phyloP scores from a whole-genome alignment of 2,888 invertebrate genomes.

The Aspidiotus rigidus region DNA sequence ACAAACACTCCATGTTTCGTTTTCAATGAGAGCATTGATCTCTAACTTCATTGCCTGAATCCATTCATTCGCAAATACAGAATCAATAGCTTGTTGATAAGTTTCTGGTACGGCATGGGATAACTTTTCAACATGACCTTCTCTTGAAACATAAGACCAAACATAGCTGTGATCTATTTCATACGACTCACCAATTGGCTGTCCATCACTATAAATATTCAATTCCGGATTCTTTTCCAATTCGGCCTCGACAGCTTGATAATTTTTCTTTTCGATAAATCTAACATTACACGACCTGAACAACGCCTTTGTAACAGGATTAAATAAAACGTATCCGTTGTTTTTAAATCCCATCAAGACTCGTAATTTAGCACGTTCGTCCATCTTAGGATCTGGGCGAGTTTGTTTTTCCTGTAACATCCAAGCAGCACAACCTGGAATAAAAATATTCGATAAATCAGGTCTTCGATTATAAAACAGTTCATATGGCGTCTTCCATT shows the following conservation, averaged over 20 bases:
- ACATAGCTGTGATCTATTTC: background rate
- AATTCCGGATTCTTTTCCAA: background rate
- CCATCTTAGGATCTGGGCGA: background rate
- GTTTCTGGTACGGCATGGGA: no score
- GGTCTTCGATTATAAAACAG: slow-evolving; percentile 1
- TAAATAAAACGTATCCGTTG: background rate
- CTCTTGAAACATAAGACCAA: background rate
- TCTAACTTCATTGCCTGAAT: background rate
- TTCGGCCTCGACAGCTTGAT: background rate
- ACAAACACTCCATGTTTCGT: background rate
- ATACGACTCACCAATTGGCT: background rate
- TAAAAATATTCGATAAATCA: background rate
- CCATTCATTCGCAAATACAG: background rate
- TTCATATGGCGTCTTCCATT: slow-evolving; percentile 3
- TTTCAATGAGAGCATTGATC: background rate
- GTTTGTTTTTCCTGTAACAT: background rate
- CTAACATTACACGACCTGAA: background rate
- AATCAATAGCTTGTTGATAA: no score
- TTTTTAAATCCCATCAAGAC: background rate
- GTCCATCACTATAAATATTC: no score
- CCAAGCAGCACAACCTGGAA: background rate
- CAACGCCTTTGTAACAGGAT: background rate
- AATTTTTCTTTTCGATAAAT: background rate
- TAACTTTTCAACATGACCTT: no score
- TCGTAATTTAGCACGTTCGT: background rate